Evolutionary conservation across 2,797 vertebrate species (phyloP), one percentile per base, ranked within the genome.

Genomic region (Hirundo rustica): DNA sequence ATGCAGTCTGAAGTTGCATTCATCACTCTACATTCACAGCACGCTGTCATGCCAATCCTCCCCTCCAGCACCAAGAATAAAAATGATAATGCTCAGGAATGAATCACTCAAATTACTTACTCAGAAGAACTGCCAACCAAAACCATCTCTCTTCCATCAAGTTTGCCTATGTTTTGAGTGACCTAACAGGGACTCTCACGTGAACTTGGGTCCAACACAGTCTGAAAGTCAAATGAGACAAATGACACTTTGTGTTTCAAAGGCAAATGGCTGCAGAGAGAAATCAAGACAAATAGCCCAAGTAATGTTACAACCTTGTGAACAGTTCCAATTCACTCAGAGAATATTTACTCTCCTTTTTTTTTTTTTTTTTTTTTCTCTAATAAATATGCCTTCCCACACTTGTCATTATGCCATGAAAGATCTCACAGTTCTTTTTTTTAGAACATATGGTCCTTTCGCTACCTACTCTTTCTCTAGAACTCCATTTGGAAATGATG

Each of bases 381-480:
- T 73, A 83, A 96, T 84, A 86, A 83, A 70, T 83, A 66, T n/a
- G 42, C n/a, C 62, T 81, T 48, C 94, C 91, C 44, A 91, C 95
- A 72, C 68, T 79, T 89, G 29, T 80, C 74, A 48, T 82, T 89
- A 70, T 42, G 62, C 29, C 47, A 93, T 44, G 64, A 13, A 68
- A 88, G 64, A 61, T 53, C 50, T 86, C 51, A 38, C 53, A 87
- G 60, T 50, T 67, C 20, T 66, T 30, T 85, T 85, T 83, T 77
- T 93, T 29, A 45, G 66, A 96, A 60, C 96, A 96, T 93, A 96
- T 60, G 92, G 85, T 79, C 53, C 45, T 95, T 90, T 92, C 51
- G 30, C 93, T 97, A 92, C 71, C 81, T 92, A 79, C 68, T 93
- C 40, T 36, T 71, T 90, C 87, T 76, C 38, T 78, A 85, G 32